These are phyloP conservation scores for Drosophila falleni DNA, from an alignment of 2,888 invertebrate genomes.

Conservation along the genomic window DNA sequence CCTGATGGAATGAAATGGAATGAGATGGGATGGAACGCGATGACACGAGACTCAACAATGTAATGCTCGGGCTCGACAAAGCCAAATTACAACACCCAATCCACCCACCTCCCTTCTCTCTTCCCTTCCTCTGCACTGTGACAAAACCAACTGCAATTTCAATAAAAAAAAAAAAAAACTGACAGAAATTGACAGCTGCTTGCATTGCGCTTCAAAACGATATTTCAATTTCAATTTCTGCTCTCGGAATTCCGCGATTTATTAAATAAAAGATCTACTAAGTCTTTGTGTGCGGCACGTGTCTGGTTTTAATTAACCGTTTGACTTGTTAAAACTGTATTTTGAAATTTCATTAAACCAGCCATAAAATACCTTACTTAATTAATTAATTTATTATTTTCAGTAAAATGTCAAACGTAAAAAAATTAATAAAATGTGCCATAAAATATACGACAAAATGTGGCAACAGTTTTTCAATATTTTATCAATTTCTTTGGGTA, in stretches of 20 bases:
- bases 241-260: slow-evolving; percentile 8
- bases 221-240: slow-evolving; percentile 26
- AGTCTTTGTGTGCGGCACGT: neutral
- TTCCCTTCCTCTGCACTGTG: neutral
- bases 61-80: slow-evolving; percentile 37
- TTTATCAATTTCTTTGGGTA: slow-evolving; percentile 40
- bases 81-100: slow-evolving; percentile 35
- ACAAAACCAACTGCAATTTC: slow-evolving; percentile 27
- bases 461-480: slow-evolving; percentile 25
- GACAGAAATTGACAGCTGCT: slow-evolving; percentile 48
- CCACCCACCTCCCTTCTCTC: neutral
- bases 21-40: slow-evolving; percentile 4
- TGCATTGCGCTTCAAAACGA: slow-evolving; percentile 27
- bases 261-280: slow-evolving; percentile 5
- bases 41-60: slow-evolving; percentile 34
- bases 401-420: slow-evolving; percentile 12
- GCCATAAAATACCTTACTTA: slow-evolving; percentile 16
- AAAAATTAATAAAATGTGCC: neutral
- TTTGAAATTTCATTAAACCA: slow-evolving; percentile 3
- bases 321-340: slow-evolving; percentile 16
- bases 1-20: neutral
- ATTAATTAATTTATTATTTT: slow-evolving; percentile 37
- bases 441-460: slow-evolving; percentile 6
- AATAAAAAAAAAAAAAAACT: slow-evolving; percentile 14
- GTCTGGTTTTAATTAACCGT: slow-evolving; percentile 15